phyloP scores from a whole-genome alignment of 53 echinoderm and acorn worm genomes.

The Crossaster papposus region DNA sequence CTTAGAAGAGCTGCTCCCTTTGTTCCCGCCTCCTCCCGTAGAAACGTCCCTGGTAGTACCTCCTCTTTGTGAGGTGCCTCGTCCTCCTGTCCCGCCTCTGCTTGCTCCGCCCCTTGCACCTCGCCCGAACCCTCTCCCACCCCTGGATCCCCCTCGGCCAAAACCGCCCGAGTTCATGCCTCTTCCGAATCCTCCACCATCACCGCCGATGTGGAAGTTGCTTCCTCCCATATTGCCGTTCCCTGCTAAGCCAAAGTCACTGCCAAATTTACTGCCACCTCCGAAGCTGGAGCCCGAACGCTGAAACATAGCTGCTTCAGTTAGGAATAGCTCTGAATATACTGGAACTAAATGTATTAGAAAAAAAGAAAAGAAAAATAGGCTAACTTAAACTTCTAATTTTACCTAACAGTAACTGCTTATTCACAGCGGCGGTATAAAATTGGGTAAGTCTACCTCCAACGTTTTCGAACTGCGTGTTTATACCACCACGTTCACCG shows the following conservation, averaged over 20 bases:
- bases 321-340: not conserved
- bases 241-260: not conserved
- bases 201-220: conserved; percentile 16
- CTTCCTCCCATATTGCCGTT: conserved; percentile 14
- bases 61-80: not conserved
- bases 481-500: too few species aligned
- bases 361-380: too few species aligned
- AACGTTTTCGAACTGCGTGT: too few species aligned
- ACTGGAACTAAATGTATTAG: too few species aligned
- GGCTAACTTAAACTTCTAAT: too few species aligned
- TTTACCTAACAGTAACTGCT: too few species aligned
- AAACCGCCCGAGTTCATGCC: not conserved
- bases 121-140: not conserved
- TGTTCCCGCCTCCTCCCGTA: not conserved
- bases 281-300: not conserved
- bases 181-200: not conserved
- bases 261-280: not conserved
- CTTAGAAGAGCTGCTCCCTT: too few species aligned
- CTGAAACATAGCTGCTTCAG: conserved; percentile 12
- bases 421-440: too few species aligned
- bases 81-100: not conserved
- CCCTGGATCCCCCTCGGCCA: conserved; percentile 1
- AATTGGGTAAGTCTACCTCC: too few species aligned
- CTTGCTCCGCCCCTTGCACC: not conserved
- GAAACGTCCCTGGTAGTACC: not conserved